These are phyloP conservation scores for Pseudopipra pipra DNA, from an alignment of 2,113 vertebrate species.

Conservation along the genomic window DNA sequence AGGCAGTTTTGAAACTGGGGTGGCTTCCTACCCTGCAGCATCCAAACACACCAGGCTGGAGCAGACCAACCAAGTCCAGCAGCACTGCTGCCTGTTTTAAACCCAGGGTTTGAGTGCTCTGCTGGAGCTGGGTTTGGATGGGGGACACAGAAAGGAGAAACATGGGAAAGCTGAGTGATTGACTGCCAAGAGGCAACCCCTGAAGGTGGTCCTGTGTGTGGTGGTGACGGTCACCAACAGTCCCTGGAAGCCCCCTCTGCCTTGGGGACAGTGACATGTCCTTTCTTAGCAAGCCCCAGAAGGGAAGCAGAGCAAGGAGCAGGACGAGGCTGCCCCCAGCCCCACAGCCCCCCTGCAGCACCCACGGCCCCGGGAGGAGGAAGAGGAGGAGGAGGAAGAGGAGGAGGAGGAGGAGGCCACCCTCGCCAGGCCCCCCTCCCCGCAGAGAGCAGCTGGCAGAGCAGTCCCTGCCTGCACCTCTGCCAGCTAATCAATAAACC, in stretches of 20 bases:
- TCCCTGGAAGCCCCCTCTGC: neutral
- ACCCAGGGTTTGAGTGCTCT: accelerated
- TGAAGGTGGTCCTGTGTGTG: neutral
- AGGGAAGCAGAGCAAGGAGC: neutral
- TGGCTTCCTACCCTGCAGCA: neutral
- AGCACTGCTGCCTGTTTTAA: neutral
- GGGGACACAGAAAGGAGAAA: neutral
- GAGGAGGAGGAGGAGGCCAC: neutral
- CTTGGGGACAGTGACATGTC: neutral
- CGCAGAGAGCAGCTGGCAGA: neutral
- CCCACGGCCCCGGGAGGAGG: too few relatives aligned
- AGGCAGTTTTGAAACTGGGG: accelerated
- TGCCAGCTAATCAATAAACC: conserved; percentile 36
- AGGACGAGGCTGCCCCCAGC: neutral
- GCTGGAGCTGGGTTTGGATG: neutral
- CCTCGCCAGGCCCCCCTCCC: accelerated
- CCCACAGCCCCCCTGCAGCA: neutral
- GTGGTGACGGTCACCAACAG: accelerated
- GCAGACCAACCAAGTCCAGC: neutral
- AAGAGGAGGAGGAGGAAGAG: too few relatives aligned
- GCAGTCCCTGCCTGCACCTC: accelerated
- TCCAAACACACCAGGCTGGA: neutral
- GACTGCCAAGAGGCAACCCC: neutral
- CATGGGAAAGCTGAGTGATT: neutral
- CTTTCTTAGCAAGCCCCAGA: neutral